These are phyloP conservation scores for Atrina japonica DNA, from an alignment of 2,888 invertebrate genomes.

Conservation along the genomic window DNA sequence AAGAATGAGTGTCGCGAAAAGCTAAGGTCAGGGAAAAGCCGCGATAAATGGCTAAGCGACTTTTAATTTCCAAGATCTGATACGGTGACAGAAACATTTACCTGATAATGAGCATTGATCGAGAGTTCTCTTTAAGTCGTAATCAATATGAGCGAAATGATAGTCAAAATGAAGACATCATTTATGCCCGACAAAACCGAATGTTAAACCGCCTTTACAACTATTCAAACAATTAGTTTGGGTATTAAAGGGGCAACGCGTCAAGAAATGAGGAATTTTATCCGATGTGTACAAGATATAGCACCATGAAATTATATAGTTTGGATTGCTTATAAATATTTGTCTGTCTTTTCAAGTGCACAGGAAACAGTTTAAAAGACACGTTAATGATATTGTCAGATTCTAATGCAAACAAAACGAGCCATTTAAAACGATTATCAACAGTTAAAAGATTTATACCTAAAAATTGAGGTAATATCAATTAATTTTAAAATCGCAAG, in stretches of 20 bases:
- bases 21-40: conserved; percentile 25
- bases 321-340: no score
- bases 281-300: neutral
- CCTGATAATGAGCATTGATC: conserved; percentile 33
- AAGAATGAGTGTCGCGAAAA: conserved; percentile 24
- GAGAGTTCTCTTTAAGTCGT: conserved; percentile 20
- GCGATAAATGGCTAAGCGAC: conserved; percentile 36
- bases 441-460: no score
- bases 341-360: no score
- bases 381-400: no score
- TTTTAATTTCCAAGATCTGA: conserved; percentile 44
- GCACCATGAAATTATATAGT: no score
- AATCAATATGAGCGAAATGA: conserved; percentile 31
- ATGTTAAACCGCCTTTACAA: conserved; percentile 35
- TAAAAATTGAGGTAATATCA: no score
- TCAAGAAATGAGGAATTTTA: neutral
- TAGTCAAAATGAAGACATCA: neutral
- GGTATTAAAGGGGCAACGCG: conserved; percentile 5
- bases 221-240: conserved; percentile 35
- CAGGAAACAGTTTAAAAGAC: no score
- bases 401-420: no score
- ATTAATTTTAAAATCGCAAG: no score
- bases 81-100: conserved; percentile 33
- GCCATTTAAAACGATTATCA: no score
- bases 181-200: conserved; percentile 30